phyloP scores from a whole-genome alignment of 2,888 invertebrate genomes.

The Mimas tiliae region DNA sequence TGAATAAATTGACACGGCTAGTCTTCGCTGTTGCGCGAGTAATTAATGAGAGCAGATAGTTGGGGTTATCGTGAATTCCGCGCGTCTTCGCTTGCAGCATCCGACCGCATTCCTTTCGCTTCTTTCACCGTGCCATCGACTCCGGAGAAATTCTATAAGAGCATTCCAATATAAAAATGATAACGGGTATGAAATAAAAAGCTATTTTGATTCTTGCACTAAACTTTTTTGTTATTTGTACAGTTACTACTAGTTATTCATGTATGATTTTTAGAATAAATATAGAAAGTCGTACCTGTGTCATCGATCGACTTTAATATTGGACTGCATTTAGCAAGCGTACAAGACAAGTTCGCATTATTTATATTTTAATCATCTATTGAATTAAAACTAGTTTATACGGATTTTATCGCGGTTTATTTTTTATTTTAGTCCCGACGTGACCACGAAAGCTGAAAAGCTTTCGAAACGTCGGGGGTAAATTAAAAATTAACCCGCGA shows the following conservation, averaged over 20 bases:
- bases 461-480: too few species aligned
- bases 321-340: too few species aligned
- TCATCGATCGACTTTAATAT: too few species aligned
- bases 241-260: conserved; percentile 7
- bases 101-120: conserved; percentile 60
- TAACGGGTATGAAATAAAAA: conserved; percentile 46
- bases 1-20: conserved; percentile 44
- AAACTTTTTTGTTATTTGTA: neutral
- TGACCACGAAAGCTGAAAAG: too few species aligned
- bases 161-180: conserved; percentile 58
- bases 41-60: conserved; percentile 47
- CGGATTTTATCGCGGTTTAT: too few species aligned
- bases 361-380: too few species aligned
- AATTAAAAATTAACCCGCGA: too few species aligned
- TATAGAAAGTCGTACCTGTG: neutral
- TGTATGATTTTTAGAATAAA: conserved; percentile 8
- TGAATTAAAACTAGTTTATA: too few species aligned
- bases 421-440: too few species aligned
- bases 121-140: conserved; percentile 54
- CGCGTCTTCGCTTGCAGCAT: conserved; percentile 40
- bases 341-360: too few species aligned
- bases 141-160: conserved; percentile 57
- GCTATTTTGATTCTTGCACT: conserved; percentile 27
- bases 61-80: conserved; percentile 36
- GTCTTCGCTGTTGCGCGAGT: conserved; percentile 33